Base-by-base conservation (phyloP, 2,113 vertebrate genomes). In the Peucedramus taeniatus region DNA sequence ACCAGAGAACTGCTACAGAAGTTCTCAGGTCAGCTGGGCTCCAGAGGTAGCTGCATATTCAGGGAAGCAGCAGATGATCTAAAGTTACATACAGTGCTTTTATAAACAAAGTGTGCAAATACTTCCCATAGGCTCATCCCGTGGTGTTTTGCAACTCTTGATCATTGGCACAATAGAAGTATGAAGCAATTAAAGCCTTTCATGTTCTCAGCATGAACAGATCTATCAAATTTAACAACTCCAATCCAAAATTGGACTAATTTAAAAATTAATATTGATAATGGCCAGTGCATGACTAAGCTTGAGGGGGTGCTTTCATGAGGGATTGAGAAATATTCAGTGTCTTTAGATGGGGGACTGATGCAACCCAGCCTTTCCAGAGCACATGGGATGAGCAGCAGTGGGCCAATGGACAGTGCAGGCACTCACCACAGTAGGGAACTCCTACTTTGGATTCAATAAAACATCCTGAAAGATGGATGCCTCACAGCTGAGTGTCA, bases 201-300 rank as follows among this genome's bases (percentile, higher is more conserved):
- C 30, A 24, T 92, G 53, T 87, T 84, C 87, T 89, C 74, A 76
- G 87, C 61, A 61, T 79, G 77, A 94, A 85, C 37, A 93, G 57
- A 57, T 72, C 74, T 87, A 83, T 87, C 83, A 94, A 76, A 89
- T 96, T 95, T 95, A 89, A 87, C 44, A 85, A 91, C 57, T 68
- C 20, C 37, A 63, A 20, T 71, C 77, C 89, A 87, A 85, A 95
- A 87, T 31, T 37, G 49, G 77, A 35, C 65, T 87, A 0, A 14
- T 82, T 95, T 92, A 53, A 71, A 91, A 94, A 92, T 92, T 85
- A 93, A 70, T 86, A 86, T 45, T 84, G 87, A 54, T 96, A 82
- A 96, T 96, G 90, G 47, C 35, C 17, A 53, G 51, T 79, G 74
- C 63, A 35, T 94, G 96, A 96, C 87, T 96, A 93, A 96, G 74